A percentile compares a stretch with the other conserved stretches of the same genome.
Conservation (phyloP, 2,113 vertebrate genomes). For the Andinoacara biseriatus region DNA sequence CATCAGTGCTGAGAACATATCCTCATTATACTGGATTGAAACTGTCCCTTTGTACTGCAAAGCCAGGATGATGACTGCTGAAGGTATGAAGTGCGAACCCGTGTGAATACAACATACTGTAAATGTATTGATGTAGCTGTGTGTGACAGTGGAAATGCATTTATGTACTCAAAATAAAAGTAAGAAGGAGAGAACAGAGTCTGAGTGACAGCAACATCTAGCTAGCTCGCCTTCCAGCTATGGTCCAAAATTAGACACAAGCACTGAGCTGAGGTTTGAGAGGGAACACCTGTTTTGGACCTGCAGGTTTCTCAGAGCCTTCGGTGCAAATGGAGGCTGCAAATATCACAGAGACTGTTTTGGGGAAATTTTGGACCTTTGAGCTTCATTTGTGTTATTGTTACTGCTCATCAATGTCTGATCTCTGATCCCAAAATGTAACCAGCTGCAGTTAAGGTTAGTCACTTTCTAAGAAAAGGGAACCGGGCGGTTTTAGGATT, state of each 20-base stretch:
- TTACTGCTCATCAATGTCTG: neutral
- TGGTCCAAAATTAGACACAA: rapidly evolving
- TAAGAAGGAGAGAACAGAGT: neutral
- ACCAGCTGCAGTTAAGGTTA: too few relatives aligned
- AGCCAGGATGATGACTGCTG: neutral
- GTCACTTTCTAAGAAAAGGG: neutral
- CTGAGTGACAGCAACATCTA: neutral
- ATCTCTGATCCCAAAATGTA: too few relatives aligned
- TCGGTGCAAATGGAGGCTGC: neutral
- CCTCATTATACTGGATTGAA: neutral
- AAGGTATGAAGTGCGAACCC: too few relatives aligned
- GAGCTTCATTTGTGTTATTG: neutral
- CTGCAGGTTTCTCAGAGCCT: neutral
- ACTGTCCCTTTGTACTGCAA: neutral
- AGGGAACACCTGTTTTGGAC: neutral
- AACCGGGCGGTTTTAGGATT: neutral
- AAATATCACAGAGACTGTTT: neutral
- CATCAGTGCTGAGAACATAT: too few relatives aligned
- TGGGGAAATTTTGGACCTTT: neutral
- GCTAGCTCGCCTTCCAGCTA: rapidly evolving
- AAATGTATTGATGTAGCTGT: neutral
- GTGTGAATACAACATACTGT: rapidly evolving
- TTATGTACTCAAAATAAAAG: neutral
- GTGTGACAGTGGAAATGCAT: neutral
- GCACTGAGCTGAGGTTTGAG: neutral